These are phyloP conservation scores for Octodonta nipae DNA, from an alignment of 2,888 invertebrate genomes.

Conservation along the genomic window DNA sequence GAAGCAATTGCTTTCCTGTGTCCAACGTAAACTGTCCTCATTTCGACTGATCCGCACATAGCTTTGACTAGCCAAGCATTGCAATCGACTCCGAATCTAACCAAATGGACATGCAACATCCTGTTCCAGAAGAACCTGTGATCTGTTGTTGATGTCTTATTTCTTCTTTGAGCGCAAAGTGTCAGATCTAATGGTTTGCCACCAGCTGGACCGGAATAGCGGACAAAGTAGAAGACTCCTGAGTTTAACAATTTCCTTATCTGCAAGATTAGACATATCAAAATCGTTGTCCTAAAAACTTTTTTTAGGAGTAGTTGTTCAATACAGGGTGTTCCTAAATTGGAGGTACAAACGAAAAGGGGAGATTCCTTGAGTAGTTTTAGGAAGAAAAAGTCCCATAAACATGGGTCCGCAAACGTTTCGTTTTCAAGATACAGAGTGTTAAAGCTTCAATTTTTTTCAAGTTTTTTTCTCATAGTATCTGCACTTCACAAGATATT, in stretches of 20 bases:
- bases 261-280: conserved; percentile 16
- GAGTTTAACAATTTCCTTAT: conserved; percentile 82
- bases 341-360: no score
- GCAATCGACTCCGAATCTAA: conserved; percentile 82
- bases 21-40: conserved; percentile 95
- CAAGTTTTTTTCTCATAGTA: no score
- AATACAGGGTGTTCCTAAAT: no score
- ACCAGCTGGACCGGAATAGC: conserved; percentile 39
- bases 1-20: conserved; percentile 86
- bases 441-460: no score
- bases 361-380: no score
- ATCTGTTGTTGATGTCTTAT: conserved; percentile 69
- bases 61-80: conserved; percentile 83
- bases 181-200: conserved; percentile 69
- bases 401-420: no score
- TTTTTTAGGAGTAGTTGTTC: no score
- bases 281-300: no score
- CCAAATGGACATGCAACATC: conserved; percentile 83
- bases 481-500: no score
- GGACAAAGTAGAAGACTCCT: conserved; percentile 97
- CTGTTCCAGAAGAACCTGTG: conserved; percentile 98
- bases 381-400: no score
- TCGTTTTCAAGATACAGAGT: no score
- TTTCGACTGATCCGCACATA: conserved; percentile 96
- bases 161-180: conserved; percentile 80